phyloP scores from a whole-genome alignment of 2,113 vertebrate genomes.

The Vulpes lagopus region DNA sequence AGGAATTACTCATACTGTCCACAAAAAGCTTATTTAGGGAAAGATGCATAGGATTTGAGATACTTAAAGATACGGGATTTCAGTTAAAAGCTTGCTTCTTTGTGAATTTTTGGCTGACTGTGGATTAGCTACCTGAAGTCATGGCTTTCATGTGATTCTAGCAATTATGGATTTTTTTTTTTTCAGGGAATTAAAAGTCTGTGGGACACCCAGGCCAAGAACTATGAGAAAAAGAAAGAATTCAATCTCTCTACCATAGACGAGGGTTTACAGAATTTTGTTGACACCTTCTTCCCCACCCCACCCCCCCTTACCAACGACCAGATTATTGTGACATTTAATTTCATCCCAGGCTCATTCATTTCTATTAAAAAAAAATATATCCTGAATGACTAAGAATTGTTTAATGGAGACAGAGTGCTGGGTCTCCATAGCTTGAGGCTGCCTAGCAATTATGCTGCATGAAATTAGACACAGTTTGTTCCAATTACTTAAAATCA shows the following conservation, averaged over 20 bases:
- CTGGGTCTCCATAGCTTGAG: slow-evolving; percentile 89
- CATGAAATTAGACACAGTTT: slow-evolving; percentile 93
- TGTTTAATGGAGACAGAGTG: slow-evolving; percentile 88
- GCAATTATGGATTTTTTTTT: slow-evolving; percentile 87
- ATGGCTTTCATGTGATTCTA: slow-evolving; percentile 87
- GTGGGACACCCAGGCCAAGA: slow-evolving; percentile 76
- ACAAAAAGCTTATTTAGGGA: slow-evolving; percentile 80
- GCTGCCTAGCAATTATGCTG: slow-evolving; percentile 90
- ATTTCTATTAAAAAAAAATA: slow-evolving; percentile 82
- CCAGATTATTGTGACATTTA: slow-evolving; percentile 85
- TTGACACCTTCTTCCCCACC: slow-evolving; percentile 72
- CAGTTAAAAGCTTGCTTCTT: slow-evolving; percentile 79
- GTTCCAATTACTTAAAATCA: slow-evolving; percentile 93
- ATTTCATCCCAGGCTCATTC: slow-evolving; percentile 86
- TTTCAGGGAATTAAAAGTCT: slow-evolving; percentile 84
- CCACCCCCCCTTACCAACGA: slow-evolving; percentile 77
- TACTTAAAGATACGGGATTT: slow-evolving; percentile 77
- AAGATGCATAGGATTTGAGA: slow-evolving; percentile 79
- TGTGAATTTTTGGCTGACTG: slow-evolving; percentile 82
- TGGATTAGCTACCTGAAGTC: slow-evolving; percentile 85
- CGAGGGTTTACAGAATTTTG: slow-evolving; percentile 76
- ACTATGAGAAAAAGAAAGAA: slow-evolving; percentile 56
- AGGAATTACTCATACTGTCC: slow-evolving; percentile 70
- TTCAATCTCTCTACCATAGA: slow-evolving; percentile 81
- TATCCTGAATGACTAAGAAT: slow-evolving; percentile 89